Base-by-base conservation (phyloP, 2,113 vertebrate species). In the Cyphomyrus discorhynchus region DNA sequence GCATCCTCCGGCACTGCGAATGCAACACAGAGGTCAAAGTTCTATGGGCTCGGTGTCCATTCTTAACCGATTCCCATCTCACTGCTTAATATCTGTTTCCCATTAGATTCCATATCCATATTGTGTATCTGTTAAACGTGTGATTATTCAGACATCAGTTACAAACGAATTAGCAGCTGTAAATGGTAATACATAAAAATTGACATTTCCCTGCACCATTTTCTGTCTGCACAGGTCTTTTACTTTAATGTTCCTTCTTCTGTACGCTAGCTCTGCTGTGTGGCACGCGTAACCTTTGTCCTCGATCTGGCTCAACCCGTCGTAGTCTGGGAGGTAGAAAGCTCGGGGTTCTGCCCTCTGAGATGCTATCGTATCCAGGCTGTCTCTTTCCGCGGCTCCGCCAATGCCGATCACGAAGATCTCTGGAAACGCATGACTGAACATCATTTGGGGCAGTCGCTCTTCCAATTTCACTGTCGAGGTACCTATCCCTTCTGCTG, bases 341-440 rank as follows among this genome's bases (percentile, higher is more conserved):
- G 85, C 56, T 77, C 89, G 80, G 50, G 52, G 89, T 62, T 90
- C 84, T 52, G 83, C 24, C 42, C 84, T 87, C 85, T 90, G 84
- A 27, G 89, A 90, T 10, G 89, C 83, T 5, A 87, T 50, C 46
- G 45, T 42, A 11, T 90, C 89, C 56, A 90, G 89, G 47, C 85
- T 84, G 6, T 74, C 83, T 17, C 66, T 50, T 31, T 47, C 49
- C 10, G 8, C 11, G 6, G 56, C 47, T 13, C 66, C 89, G 15
- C 89, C 89, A 15, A 90, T 19, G 27, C 89, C 84, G 45, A 90
- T 87, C n/a, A 86, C 47, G 49, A 90, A 90, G 56, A 90, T 87
- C 15, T 90, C 89, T 90, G 47, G 39, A 45, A 50, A 83, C 7
- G 62, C 66, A 50, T 31, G n/a, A 70, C 3, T 13, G 62, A 80